Base-by-base conservation (phyloP, 2,113 vertebrate species). In the Climacteris rufus region DNA sequence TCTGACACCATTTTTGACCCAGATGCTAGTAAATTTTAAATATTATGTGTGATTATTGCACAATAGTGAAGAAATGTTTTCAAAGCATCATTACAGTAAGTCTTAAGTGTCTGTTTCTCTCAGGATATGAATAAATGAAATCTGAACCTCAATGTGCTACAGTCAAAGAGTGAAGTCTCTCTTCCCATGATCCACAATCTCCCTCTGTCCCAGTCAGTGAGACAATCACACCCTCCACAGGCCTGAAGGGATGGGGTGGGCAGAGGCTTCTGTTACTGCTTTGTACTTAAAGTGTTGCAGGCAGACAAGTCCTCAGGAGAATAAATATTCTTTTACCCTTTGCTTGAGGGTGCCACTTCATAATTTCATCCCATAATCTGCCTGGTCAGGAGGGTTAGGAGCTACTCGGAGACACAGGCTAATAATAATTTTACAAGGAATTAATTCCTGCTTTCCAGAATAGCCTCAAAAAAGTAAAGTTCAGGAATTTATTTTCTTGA, bases 141-240 rank as follows among this genome's bases (percentile, higher is more conserved):
- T 59, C 25, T 60, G 20, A 56, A 3, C 27, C 24, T 56, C 25
- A 56, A 4, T 0, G 3, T n/a, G 24, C 18, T 21, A 11, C 17
- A 3, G 3, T 14, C 9, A 5, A 11, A 40, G 2, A 47, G 9
- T 5, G 2, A 5, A 37, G 33, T 12, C 8, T 64, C 11, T 76
- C n/a, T n/a, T 87, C 10, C 18, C 13, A 20, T 0, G 5, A 25
- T 49, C 49, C 54, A 40, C 31, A 53, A 4, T 2, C 5, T 74
- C 12, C 4, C 7, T 74, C n/a, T 10, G 40, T 57, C 50, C 31
- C 24, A 70, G 11, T 52, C 44, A 56, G 27, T 6, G 19, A 66
- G 18, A 56, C 4, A 71, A 49, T 6, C 12, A 17, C 7, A 27
- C 28, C 16, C 15, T 60, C 21, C 16, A 28, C 11, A 44, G 4